Base-by-base conservation (phyloP, 2,113 vertebrate species). In the Anas platyrhynchos region DNA sequence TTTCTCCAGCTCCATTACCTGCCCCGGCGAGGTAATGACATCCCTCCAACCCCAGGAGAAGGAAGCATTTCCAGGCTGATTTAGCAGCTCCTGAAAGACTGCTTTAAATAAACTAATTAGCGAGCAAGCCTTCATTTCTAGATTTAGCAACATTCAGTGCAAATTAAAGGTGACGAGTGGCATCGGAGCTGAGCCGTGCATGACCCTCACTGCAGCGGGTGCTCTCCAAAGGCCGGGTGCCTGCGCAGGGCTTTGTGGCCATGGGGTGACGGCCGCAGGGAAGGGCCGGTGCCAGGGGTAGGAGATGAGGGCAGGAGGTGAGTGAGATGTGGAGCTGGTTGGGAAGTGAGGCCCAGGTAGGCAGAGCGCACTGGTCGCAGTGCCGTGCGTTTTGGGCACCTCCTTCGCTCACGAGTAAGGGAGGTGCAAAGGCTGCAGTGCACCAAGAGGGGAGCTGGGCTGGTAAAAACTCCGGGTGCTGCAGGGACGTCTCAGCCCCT, bases 91-190 rank as follows among this genome's bases (percentile, higher is more conserved):
- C 65, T 36, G 43, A 76, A 48, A 68, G 81, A 68, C 81, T 55
- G 54, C n/a, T 84, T 36, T 15, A 48, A 55, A 91, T 72, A 79
- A 95, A 88, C 89, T 95, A 54, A 95, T 94, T 44, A 95, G 72
- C 34, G 56, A 32, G n/a, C 65, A 43, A 43, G 86, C 89, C 74
- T 74, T 46, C 5, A 5, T 12, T 38, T 41, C 66, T 71, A 79
- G 25, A 17, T 54, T 88, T 31, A 88, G 58, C 80, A 72, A 55
- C 26, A 67, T 68, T 72, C 46, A 4, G 56, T 38, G 86, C 76
- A 73, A 79, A 65, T 80, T 68, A 50, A 7, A 55, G 94, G 54
- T 61, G 76, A 79, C 4, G 9, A 86, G 91, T 67, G 7, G 89
- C 3, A 2, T 73, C 41, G 7, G 75, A 59, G 66, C 69, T 4